Evolutionary conservation across 2,113 vertebrate genomes (phyloP), one percentile per base, ranked within the genome.

Genomic region (Protobothrops mucrosquamatus): DNA sequence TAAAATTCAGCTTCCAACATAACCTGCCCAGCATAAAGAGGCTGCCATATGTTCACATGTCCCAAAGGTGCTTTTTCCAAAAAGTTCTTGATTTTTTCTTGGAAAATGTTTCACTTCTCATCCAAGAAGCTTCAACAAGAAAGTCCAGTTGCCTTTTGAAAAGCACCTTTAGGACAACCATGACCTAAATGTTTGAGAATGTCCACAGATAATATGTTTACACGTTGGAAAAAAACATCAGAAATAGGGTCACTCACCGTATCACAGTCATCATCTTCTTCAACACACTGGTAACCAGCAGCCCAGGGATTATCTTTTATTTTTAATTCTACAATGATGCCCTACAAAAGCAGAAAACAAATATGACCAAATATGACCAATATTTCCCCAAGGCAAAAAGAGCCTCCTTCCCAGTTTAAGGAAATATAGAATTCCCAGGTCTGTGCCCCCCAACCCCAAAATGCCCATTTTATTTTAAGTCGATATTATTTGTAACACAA

Each of bases 201-300:
- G 1, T 34, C 5, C 64, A 69, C 15, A 69, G 29, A 34, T n/a
- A 51, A 1, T 22, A 18, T 12, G 55, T 52, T 52, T 22, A 3
- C 18, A 39, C 43, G 18, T 26, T 59, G 8, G 34, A 10, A 56
- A 87, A 85, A 56, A 1, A 14, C 15, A 15, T 24, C 52, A 0
- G n/a, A 0, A 3, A 3, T 3, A 2, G 1, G 48, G 2, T 34
- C 0, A 91, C 98, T 98, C 96, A 99, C 99, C 97, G 97, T 96
- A 0, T 99, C 98, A 0, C 96, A 94, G 34, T 99, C 99, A 1
- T 99, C 99, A 14, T 97, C 98, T 0, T 98, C 98, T 14, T 99
- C 99, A 88, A 98, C 98, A 6, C 99, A 99, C 93, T 98, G 98
- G 34, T 39, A 94, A 81, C 98, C 98, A 0, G 98, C 98, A 0